phyloP scores from a whole-genome alignment of 2,797 vertebrate genomes.

The Anomalospiza imberbis region DNA sequence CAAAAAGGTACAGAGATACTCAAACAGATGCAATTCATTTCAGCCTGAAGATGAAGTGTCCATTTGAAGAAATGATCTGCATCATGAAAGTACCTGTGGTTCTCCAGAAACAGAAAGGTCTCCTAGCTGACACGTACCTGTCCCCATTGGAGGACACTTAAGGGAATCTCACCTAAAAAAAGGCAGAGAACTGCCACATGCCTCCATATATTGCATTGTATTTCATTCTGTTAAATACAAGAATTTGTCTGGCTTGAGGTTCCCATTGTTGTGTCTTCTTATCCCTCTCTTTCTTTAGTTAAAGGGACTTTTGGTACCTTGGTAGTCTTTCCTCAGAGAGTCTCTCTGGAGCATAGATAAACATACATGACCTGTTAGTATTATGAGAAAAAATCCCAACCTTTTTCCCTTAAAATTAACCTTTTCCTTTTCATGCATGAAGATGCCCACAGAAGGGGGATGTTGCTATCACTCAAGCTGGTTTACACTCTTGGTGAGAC shows the following conservation, averaged over 20 bases:
- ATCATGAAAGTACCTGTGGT: background rate
- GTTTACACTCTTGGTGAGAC: background rate
- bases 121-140: background rate
- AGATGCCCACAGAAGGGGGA: background rate
- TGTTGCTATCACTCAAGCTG: background rate
- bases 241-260: background rate
- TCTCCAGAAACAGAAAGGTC: background rate
- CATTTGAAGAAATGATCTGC: background rate
- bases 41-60: background rate
- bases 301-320: background rate
- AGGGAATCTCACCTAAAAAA: background rate
- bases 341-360: background rate
- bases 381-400: background rate
- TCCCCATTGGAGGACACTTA: background rate
- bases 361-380: background rate
- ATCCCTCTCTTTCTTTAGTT: background rate
- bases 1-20: background rate
- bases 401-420: background rate
- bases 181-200: background rate
- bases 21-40: background rate
- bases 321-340: background rate
- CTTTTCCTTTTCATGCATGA: background rate
- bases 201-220: background rate
- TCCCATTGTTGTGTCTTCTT: background rate
- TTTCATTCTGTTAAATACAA: background rate